Evolutionary conservation across 2,888 invertebrate species (phyloP).

Genomic region (Lepetodrilus schrolli): DNA sequence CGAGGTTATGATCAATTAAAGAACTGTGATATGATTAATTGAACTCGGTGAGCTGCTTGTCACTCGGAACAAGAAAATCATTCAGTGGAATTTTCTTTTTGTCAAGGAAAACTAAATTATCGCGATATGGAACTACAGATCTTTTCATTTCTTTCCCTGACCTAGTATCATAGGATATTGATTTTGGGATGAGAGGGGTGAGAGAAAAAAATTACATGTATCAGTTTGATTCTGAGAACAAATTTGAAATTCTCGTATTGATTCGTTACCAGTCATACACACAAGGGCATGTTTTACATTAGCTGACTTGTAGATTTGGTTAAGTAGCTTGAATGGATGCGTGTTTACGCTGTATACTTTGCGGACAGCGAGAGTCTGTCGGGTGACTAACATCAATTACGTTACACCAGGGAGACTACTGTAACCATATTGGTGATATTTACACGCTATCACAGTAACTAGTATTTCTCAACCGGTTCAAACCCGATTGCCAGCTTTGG

Average conservation of each 20-base stretch:
- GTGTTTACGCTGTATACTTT: too few relatives aligned
- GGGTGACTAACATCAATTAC: background rate
- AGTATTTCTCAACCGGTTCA: too few relatives aligned
- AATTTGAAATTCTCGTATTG: background rate
- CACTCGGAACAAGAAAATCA: conserved; percentile 5
- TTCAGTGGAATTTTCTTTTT: background rate
- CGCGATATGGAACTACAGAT: background rate
- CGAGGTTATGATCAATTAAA: background rate
- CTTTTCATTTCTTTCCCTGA: background rate
- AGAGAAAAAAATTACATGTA: too few relatives aligned
- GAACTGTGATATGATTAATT: conserved; percentile 7
- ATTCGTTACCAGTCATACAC: background rate
- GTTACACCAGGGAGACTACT: background rate
- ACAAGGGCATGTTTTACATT: background rate
- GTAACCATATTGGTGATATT: background rate
- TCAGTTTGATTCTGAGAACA: too few relatives aligned
- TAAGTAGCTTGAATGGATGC: background rate
- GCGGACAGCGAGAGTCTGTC: too few relatives aligned
- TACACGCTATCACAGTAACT: too few relatives aligned
- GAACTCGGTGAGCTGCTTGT: background rate
- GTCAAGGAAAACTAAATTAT: conserved; percentile 7
- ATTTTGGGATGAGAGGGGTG: too few relatives aligned
- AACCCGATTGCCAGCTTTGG: too few relatives aligned
- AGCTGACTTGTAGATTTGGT: background rate
- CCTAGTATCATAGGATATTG: background rate